Evolutionary conservation across 2,113 vertebrate species (phyloP).

Genomic region (Balaeniceps rex): DNA sequence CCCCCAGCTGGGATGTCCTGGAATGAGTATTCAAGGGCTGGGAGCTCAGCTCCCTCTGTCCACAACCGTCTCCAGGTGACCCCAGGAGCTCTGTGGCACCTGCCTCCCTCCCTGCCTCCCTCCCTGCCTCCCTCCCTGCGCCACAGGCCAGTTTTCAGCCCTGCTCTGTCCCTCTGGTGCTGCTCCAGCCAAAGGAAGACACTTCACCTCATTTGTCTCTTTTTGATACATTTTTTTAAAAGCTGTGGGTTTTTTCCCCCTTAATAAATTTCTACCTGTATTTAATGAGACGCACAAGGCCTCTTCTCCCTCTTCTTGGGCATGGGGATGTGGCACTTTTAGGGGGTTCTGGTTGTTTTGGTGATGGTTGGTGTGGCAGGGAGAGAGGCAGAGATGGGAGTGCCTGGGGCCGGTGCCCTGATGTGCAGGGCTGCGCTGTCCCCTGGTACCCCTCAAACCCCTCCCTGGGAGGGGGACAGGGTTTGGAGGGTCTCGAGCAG

Average conservation of each 20-base stretch:
- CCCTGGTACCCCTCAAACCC: neutral
- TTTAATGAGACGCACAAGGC: neutral
- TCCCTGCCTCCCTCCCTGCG: neutral
- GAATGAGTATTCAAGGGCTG: neutral
- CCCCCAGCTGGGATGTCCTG: neutral
- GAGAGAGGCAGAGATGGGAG: neutral
- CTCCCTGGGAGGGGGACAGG: neutral
- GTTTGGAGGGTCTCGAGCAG: neutral
- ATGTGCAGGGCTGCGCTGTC: neutral
- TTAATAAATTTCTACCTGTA: conserved; percentile 57
- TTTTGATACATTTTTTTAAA: conserved; percentile 53
- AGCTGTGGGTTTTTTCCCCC: neutral
- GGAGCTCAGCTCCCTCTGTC: neutral
- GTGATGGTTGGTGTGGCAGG: neutral
- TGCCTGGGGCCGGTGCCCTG: neutral
- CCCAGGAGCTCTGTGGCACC: neutral
- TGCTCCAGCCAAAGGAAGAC: conserved; percentile 5
- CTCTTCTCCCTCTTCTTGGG: neutral
- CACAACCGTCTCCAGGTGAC: neutral
- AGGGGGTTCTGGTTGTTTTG: neutral
- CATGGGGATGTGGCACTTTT: rapidly evolving
- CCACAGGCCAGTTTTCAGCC: neutral
- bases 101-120: neutral
- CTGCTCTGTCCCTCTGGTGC: neutral
- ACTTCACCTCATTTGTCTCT: conserved; percentile 8